phyloP scores from a whole-genome alignment of 2,797 vertebrate genomes.

The Acanthurus lineatus region DNA sequence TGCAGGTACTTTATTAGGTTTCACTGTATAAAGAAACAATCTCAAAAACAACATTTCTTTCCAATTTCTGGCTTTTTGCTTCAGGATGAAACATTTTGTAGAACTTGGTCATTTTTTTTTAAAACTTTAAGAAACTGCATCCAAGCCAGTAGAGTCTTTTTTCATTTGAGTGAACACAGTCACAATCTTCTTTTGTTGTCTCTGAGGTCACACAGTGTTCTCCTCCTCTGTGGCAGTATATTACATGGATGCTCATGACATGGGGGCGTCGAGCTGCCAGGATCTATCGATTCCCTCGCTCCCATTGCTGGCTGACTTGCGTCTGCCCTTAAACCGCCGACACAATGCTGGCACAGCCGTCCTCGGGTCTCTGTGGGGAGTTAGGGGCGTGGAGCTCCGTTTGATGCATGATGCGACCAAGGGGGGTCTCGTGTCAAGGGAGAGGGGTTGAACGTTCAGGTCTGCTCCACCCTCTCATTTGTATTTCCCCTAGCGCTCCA shows the following conservation, averaged over 20 bases:
- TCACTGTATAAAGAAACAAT: background rate
- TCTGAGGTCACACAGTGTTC: constrained; percentile 46
- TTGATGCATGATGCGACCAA: constrained; percentile 40
- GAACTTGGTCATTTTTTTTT: background rate
- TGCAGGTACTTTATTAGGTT: background rate
- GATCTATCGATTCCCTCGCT: constrained; percentile 51
- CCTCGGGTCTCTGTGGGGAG: constrained; percentile 19
- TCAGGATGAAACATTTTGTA: background rate
- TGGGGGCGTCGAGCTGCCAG: constrained; percentile 35
- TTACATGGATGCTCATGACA: constrained; percentile 54
- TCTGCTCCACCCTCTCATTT: constrained; percentile 22
- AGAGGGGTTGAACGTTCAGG: constrained; percentile 20
- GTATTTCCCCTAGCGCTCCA: background rate
- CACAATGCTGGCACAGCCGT: constrained; percentile 25
- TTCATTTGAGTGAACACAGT: background rate
- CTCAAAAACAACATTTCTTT: constrained; percentile 3
- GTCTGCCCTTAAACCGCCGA: constrained; percentile 21
- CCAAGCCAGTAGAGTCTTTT: background rate
- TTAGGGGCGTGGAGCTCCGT: constrained; percentile 17
- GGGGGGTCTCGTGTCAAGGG: constrained; percentile 22
- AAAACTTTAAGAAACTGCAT: background rate
- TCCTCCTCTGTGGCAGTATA: constrained; percentile 40
- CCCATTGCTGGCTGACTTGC: constrained; percentile 24
- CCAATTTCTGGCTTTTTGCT: background rate
- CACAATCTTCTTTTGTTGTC: constrained; percentile 13